phyloP scores from a whole-genome alignment of 2,113 vertebrate genomes.

The Benitochromis conjunctus region DNA sequence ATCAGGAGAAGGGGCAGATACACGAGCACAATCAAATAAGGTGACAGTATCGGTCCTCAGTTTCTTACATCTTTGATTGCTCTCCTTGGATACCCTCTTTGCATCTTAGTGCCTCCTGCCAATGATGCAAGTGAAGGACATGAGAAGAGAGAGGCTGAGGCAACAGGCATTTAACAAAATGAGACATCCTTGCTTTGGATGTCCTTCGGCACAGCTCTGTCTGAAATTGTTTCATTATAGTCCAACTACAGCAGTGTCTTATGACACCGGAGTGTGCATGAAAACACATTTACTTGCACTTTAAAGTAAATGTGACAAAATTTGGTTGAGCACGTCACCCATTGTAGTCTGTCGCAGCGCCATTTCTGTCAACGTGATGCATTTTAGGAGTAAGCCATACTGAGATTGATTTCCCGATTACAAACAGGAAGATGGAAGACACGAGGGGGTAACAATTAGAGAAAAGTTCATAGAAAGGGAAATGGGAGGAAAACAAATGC shows the following conservation, averaged over 20 bases:
- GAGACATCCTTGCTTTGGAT: background rate
- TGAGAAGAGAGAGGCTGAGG: background rate
- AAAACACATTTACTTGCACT: background rate
- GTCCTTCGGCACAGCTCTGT: background rate
- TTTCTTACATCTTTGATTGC: background rate
- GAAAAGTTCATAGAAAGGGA: background rate
- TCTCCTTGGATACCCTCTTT: background rate
- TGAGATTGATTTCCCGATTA: background rate
- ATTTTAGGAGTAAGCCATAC: background rate
- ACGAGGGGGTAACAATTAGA: rapidly evolving
- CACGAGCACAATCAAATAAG: background rate
- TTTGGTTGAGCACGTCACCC: background rate
- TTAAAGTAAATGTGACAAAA: background rate
- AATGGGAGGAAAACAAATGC: background rate
- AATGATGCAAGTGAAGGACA: background rate
- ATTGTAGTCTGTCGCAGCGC: background rate
- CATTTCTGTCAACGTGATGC: background rate
- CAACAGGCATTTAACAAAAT: background rate
- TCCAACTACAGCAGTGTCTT: background rate
- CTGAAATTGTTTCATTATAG: background rate
- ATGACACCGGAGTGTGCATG: background rate
- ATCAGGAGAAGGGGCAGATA: background rate
- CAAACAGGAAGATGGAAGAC: background rate
- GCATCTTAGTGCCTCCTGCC: rapidly evolving
- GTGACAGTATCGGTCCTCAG: background rate